Evolutionary conservation across 1,140 invertebrate species (phyloP).

Genomic region (Dreissena rostriformis): DNA sequence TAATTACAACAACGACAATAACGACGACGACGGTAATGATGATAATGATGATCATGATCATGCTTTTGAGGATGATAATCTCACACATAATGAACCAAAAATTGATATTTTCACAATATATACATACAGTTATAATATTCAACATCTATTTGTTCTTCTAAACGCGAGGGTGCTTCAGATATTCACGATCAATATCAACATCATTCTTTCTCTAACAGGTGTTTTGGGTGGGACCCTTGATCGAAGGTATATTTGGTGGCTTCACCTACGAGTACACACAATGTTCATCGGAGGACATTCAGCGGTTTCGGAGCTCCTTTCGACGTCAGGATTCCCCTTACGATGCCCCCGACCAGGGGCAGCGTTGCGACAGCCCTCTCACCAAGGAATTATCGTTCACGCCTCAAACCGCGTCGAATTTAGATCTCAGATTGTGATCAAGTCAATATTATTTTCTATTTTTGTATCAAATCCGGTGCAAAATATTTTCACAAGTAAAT

Average conservation of each 20-base stretch:
- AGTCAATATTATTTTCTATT: neutral
- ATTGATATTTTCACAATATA: no score
- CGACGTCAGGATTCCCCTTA: neutral
- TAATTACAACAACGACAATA: no score
- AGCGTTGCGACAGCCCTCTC: neutral
- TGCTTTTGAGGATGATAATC: no score
- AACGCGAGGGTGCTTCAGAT: neutral
- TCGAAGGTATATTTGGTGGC: conserved; percentile 73
- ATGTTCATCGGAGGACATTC: conserved; percentile 52
- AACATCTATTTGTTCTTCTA: no score
- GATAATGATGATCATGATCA: no score
- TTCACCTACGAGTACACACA: conserved; percentile 69
- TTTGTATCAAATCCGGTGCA: no score
- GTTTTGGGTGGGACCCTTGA: conserved; percentile 79
- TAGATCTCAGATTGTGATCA: neutral
- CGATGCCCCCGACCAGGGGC: neutral
- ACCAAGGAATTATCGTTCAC: neutral
- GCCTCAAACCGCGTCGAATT: neutral
- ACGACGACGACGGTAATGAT: no score
- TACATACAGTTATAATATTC: no score
- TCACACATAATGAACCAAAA: no score
- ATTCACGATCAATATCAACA: neutral
- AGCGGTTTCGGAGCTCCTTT: conserved; percentile 28
- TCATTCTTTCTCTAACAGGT: conserved; percentile 59
- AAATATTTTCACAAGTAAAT: no score